These are phyloP conservation scores for Ammodytes dubius DNA, from an alignment of 2,113 vertebrate species.

Conservation along the genomic window DNA sequence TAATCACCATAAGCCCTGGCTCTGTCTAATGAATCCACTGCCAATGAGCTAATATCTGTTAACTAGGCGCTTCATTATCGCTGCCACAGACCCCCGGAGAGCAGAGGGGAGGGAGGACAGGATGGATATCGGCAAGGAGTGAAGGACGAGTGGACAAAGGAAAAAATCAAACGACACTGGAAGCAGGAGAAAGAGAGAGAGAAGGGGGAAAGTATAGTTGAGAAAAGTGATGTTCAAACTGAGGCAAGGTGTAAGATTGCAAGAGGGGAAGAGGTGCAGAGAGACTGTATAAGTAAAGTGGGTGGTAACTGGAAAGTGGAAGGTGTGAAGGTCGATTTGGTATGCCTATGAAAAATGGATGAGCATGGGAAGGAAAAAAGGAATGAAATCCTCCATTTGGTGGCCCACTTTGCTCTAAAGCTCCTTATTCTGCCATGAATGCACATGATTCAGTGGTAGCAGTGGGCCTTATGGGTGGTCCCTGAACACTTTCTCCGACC, in stretches of 20 bases:
- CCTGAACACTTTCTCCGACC: slow-evolving; percentile 7
- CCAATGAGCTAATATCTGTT: slow-evolving; percentile 80
- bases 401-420: slow-evolving; percentile 49
- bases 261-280: slow-evolving; percentile 18
- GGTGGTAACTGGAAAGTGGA: slow-evolving; percentile 47
- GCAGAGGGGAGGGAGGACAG: slow-evolving; percentile 56
- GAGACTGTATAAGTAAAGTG: slow-evolving; percentile 47
- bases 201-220: not conserved
- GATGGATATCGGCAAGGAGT: slow-evolving; percentile 61
- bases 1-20: slow-evolving; percentile 80
- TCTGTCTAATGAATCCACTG: slow-evolving; percentile 78
- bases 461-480: slow-evolving; percentile 7
- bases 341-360: slow-evolving; percentile 67
- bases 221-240: slow-evolving; percentile 56
- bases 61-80: slow-evolving; percentile 79
- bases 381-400: slow-evolving; percentile 61
- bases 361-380: slow-evolving; percentile 45
- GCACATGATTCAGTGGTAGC: slow-evolving; percentile 22
- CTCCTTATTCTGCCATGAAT: slow-evolving; percentile 35
- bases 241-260: slow-evolving; percentile 43
- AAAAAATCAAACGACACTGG: slow-evolving; percentile 64
- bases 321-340: slow-evolving; percentile 66
- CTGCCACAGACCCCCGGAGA: slow-evolving; percentile 70
- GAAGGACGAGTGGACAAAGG: slow-evolving; percentile 76
- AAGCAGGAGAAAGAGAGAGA: slow-evolving; percentile 8